These are phyloP conservation scores for Acanthosepion pharaonis DNA, from an alignment of 2,888 invertebrate genomes.

Conservation along the genomic window DNA sequence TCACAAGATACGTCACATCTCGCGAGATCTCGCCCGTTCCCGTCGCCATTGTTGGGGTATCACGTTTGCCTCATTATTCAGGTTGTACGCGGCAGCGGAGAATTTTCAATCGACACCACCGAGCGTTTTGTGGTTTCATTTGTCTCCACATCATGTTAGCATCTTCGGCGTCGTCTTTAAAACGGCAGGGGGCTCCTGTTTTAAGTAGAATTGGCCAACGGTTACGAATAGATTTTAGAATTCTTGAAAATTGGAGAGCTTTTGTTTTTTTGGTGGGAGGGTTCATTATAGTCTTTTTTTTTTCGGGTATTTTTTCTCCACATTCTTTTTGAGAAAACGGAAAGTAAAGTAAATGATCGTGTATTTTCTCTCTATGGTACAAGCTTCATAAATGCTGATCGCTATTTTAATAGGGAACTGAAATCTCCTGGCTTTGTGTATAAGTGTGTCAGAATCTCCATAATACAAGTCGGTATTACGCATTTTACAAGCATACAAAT, in stretches of 20 bases:
- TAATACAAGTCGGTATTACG: background rate
- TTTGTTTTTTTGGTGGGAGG: background rate
- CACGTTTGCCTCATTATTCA: slow-evolving; percentile 21
- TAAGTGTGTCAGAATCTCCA: background rate
- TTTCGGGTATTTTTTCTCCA: background rate
- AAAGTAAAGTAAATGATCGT: background rate
- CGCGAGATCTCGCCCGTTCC: background rate
- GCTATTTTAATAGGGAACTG: background rate
- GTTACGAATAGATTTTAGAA: background rate
- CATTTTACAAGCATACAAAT: background rate
- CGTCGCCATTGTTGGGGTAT: background rate
- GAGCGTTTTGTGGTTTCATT: slow-evolving; percentile 33
- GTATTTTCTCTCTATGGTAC: background rate
- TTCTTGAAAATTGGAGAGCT: background rate
- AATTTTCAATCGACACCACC: background rate
- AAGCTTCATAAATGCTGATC: background rate
- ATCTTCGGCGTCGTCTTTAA: background rate
- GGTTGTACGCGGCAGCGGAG: background rate
- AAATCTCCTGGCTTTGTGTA: background rate
- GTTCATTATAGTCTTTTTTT: background rate
- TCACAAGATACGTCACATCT: background rate
- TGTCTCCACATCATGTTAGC: background rate
- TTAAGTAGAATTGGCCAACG: background rate
- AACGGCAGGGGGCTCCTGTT: background rate
- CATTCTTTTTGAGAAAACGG: background rate